Evolutionary conservation across 2,113 vertebrate species (phyloP).

Genomic region (Amblyopsis rosae): DNA sequence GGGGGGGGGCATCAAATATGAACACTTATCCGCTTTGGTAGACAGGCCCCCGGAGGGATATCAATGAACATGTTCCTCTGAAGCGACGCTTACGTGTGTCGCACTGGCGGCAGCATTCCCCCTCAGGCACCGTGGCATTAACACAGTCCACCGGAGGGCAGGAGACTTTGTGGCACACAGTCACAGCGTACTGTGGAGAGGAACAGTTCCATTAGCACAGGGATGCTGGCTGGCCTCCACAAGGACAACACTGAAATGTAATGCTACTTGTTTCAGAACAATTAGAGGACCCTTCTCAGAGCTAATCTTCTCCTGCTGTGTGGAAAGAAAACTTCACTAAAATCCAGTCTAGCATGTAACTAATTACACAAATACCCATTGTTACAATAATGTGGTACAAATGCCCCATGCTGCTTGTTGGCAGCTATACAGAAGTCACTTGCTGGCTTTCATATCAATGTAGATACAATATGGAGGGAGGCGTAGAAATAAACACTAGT

Average conservation of each 20-base stretch:
- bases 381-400: constrained; percentile 8
- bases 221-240: constrained; percentile 13
- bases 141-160: constrained; percentile 94
- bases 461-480: constrained; percentile 13
- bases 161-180: constrained; percentile 93
- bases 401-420: constrained; percentile 36
- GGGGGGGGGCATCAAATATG: background rate
- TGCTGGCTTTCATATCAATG: constrained; percentile 31
- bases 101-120: constrained; percentile 96
- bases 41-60: background rate
- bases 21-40: background rate
- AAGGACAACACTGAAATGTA: background rate
- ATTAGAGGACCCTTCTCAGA: constrained; percentile 39
- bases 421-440: constrained; percentile 25
- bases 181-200: constrained; percentile 87
- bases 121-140: constrained; percentile 93
- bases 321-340: constrained; percentile 29
- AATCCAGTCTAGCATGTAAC: constrained; percentile 32
- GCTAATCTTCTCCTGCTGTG: constrained; percentile 36
- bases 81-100: constrained; percentile 82
- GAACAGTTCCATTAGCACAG: constrained; percentile 43
- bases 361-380: constrained; percentile 31
- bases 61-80: background rate
- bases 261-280: constrained; percentile 36
- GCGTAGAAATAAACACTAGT: constrained; percentile 35